Percentiles rank a stretch among this genome's conserved stretches.
phyloP scores from a whole-genome alignment of 2,888 invertebrate species.

The Caenorhabditis zanzibari region DNA sequence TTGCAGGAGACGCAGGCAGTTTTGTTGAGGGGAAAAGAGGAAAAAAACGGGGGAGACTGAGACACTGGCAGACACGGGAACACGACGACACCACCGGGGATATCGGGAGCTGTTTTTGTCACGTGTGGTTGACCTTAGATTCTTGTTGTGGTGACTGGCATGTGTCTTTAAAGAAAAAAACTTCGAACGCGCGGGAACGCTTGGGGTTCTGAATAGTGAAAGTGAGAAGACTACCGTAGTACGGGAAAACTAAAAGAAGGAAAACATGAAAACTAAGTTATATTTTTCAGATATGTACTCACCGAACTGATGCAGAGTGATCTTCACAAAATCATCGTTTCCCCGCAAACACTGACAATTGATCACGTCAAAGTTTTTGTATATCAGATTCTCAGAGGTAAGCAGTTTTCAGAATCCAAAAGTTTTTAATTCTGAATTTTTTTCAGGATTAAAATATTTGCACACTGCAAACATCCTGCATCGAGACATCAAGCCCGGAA shows the following conservation, averaged over 20 bases:
- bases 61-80: conserved; percentile 45
- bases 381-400: conserved; percentile 98
- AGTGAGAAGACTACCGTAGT: conserved; percentile 1
- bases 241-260: neutral
- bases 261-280: neutral
- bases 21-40: neutral
- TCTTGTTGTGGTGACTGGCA: conserved; percentile 33
- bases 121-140: conserved; percentile 41
- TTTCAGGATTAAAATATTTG: conserved; percentile 95
- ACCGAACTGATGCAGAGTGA: conserved; percentile 99
- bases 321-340: conserved; percentile 99
- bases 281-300: conserved; percentile 92
- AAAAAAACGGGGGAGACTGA: conserved; percentile 9
- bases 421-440: neutral
- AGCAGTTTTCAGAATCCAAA: neutral
- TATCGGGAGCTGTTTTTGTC: conserved; percentile 34
- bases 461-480: conserved; percentile 98
- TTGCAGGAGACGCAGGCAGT: conserved; percentile 37
- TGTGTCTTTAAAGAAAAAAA: conserved; percentile 16
- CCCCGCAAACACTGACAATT: conserved; percentile 97
- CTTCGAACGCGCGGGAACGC: conserved; percentile 1
- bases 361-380: conserved; percentile 99
- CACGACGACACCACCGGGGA: conserved; percentile 38
- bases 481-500: conserved; percentile 99
- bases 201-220: neutral